Conservation (phyloP, 2,113 vertebrate species). For the Carettochelys insculpta region DNA sequence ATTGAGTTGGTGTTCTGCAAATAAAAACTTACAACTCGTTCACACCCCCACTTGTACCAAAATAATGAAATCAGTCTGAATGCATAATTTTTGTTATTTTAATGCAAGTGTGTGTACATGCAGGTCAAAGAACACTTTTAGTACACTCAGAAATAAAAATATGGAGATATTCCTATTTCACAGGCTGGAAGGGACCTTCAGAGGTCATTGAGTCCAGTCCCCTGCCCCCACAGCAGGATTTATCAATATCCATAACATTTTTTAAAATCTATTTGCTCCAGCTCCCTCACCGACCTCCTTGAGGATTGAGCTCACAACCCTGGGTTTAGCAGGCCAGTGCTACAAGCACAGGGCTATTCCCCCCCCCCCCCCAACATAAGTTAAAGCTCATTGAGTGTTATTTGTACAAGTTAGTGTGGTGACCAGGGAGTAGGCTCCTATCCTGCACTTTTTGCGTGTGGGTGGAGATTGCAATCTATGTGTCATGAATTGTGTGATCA, state of each 20-base stretch:
- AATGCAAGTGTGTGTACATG: background rate
- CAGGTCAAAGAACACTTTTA: background rate
- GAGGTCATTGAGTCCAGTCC: too few relatives aligned
- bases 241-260: too few relatives aligned
- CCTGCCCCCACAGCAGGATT: too few relatives aligned
- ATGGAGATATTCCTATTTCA: too few relatives aligned
- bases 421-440: background rate
- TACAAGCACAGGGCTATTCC: too few relatives aligned
- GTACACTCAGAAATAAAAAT: background rate
- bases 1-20: background rate
- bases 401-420: background rate
- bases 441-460: background rate
- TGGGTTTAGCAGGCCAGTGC: too few relatives aligned
- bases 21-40: background rate
- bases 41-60: background rate
- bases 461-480: conserved; percentile 20
- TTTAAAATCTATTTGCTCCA: too few relatives aligned
- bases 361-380: too few relatives aligned
- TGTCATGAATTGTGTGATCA: conserved; percentile 14
- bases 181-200: too few relatives aligned
- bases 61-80: background rate
- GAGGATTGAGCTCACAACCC: too few relatives aligned
- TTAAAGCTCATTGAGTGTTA: background rate
- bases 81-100: background rate
- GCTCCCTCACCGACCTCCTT: too few relatives aligned